Evolutionary conservation across 2,113 vertebrate species (phyloP).

Genomic region (Plestiodon gilberti): DNA sequence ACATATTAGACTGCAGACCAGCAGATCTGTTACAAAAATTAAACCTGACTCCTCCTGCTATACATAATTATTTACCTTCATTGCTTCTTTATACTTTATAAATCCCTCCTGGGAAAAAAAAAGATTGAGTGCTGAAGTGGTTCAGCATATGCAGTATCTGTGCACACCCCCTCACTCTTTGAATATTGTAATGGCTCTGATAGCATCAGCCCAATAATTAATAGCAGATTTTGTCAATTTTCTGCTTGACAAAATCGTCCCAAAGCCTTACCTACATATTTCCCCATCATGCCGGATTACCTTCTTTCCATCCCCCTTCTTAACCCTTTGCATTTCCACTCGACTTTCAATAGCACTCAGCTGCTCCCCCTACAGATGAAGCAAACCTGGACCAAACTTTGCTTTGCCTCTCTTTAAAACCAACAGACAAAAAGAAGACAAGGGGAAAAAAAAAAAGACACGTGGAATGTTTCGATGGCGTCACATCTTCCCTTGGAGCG

Average conservation of each 20-base stretch:
- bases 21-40: slow-evolving; percentile 14
- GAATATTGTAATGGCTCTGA: slow-evolving; percentile 70
- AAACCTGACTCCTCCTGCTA: neutral
- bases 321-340: slow-evolving; percentile 47
- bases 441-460: neutral
- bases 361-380: slow-evolving; percentile 30
- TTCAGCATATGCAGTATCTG: slow-evolving; percentile 30
- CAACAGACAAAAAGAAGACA: neutral
- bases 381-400: slow-evolving; percentile 15
- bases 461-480: slow-evolving; percentile 17
- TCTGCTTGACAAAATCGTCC: slow-evolving; percentile 71
- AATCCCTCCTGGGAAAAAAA: slow-evolving; percentile 56
- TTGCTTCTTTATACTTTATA: slow-evolving; percentile 52
- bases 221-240: slow-evolving; percentile 75
- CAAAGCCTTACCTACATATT: slow-evolving; percentile 64
- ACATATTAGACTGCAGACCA: neutral
- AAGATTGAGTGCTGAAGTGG: slow-evolving; percentile 61
- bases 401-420: neutral
- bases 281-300: slow-evolving; percentile 56
- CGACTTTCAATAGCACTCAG: slow-evolving; percentile 34
- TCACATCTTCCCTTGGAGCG: slow-evolving; percentile 9
- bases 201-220: slow-evolving; percentile 73
- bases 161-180: slow-evolving; percentile 64
- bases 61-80: slow-evolving; percentile 16
- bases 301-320: slow-evolving; percentile 54